Evolutionary conservation across 2,888 invertebrate species (phyloP).

Genomic region (Hirudinaria manillensis): DNA sequence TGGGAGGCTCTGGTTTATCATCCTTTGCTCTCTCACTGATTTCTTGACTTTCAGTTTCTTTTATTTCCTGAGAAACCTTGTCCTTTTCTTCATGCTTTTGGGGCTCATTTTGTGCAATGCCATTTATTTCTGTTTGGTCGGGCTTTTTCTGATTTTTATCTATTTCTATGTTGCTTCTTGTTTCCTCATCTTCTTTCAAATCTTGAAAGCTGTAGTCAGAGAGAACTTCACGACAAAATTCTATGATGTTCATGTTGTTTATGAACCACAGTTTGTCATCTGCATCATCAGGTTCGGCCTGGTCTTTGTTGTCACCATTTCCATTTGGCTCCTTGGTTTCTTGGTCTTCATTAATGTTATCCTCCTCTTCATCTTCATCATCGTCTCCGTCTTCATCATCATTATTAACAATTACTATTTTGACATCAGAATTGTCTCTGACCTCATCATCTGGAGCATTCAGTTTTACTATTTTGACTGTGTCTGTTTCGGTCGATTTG

Average conservation of each 20-base stretch:
- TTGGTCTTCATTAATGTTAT: neutral
- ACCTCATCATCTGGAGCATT: neutral
- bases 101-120: too few species aligned
- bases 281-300: neutral
- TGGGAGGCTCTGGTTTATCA: too few species aligned
- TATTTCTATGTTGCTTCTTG: neutral
- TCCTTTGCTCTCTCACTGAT: too few species aligned
- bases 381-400: slow-evolving; percentile 1
- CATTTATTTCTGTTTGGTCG: too few species aligned
- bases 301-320: neutral
- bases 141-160: neutral
- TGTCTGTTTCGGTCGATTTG: too few species aligned
- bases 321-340: neutral
- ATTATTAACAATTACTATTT: neutral
- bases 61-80: too few species aligned
- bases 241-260: slow-evolving; percentile 7
- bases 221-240: slow-evolving; percentile 1
- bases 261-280: slow-evolving; percentile 15
- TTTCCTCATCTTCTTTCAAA: neutral
- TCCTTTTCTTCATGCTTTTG: too few species aligned
- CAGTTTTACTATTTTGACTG: too few species aligned
- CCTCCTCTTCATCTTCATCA: neutral
- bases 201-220: neutral
- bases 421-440: neutral
- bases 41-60: too few species aligned